Conservation (phyloP, 2,113 vertebrate genomes). For the Henicopernis longicauda region DNA sequence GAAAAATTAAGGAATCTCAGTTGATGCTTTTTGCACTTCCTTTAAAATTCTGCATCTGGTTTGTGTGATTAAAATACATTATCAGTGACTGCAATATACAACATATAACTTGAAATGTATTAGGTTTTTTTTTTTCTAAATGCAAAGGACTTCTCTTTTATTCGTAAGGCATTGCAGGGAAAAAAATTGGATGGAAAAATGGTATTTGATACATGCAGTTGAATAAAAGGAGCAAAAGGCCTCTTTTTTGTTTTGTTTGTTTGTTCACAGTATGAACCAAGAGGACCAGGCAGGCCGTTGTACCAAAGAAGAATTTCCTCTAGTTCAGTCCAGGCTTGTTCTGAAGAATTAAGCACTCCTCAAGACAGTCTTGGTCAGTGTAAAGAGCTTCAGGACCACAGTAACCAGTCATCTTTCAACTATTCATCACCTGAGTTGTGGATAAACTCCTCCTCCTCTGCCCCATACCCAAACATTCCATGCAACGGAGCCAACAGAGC, state of each 20-base stretch:
- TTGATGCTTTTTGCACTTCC: neutral
- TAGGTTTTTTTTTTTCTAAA: neutral
- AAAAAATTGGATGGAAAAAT: neutral
- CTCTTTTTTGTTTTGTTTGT: neutral
- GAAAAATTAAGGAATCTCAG: neutral
- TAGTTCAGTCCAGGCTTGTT: conserved; percentile 85
- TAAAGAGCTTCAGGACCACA: conserved; percentile 88
- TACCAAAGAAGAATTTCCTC: conserved; percentile 99
- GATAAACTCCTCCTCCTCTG: conserved; percentile 84
- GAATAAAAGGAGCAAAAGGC: neutral
- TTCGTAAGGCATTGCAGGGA: neutral
- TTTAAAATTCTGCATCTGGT: neutral
- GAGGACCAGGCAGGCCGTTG: conserved; percentile 97
- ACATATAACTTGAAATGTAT: neutral
- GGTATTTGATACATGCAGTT: neutral
- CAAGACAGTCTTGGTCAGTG: conserved; percentile 79
- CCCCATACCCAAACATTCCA: conserved; percentile 95
- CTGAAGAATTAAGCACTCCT: conserved; percentile 81
- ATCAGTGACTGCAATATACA: neutral
- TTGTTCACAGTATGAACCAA: conserved; percentile 90
- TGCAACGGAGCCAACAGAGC: conserved; percentile 92
- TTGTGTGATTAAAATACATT: neutral
- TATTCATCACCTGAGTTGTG: conserved; percentile 90
- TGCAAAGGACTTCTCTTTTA: neutral
- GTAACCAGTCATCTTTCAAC: conserved; percentile 77